Evolutionary conservation across 1,140 invertebrate genomes (phyloP).

Genomic region (Brachionus rotundiformis): DNA sequence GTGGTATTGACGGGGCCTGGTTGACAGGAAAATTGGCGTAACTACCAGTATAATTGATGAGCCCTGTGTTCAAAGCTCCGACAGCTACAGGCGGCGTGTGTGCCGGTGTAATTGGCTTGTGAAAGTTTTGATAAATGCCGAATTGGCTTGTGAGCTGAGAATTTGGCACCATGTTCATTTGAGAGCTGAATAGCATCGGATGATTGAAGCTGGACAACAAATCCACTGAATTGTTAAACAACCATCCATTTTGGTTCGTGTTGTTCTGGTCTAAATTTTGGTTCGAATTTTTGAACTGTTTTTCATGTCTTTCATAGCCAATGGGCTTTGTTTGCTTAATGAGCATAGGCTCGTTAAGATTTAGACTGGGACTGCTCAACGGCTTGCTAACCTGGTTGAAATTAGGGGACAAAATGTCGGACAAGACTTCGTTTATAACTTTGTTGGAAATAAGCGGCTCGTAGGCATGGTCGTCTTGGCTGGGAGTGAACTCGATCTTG

Average conservation of each 20-base stretch:
- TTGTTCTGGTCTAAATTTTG: background rate
- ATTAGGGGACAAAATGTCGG: background rate
- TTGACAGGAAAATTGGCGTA: background rate
- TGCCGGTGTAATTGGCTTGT: background rate
- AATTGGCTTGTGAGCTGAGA: background rate
- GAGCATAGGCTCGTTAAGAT: background rate
- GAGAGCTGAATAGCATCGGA: background rate
- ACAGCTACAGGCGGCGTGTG: background rate
- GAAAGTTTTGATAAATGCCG: background rate
- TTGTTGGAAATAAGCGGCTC: constrained; percentile 1
- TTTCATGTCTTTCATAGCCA: constrained; percentile 48
- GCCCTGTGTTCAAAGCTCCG: background rate
- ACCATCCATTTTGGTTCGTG: background rate
- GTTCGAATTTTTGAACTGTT: constrained; percentile 28
- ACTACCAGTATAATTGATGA: background rate
- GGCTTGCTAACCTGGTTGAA: background rate
- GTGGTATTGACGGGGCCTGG: background rate
- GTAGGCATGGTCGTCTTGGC: background rate
- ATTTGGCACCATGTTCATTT: background rate
- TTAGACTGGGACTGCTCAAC: background rate
- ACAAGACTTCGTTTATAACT: background rate
- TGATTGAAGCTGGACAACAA: background rate
- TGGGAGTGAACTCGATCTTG: background rate
- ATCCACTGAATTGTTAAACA: background rate
- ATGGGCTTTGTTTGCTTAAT: constrained; percentile 29